phyloP scores from a whole-genome alignment of 2,888 invertebrate species.

The Hydropsyche betteni region DNA sequence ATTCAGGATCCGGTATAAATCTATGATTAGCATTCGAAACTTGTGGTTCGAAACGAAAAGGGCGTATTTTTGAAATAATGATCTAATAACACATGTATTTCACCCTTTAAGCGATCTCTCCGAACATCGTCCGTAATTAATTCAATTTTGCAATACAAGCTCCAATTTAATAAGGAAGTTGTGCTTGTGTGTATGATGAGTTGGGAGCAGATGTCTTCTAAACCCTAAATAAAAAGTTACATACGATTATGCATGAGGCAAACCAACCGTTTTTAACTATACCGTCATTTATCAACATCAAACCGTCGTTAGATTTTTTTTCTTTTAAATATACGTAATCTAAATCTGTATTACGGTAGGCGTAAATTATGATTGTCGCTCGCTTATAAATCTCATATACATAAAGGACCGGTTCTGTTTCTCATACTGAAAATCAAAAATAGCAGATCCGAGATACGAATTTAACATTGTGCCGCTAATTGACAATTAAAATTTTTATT shows the following conservation, averaged over 20 bases:
- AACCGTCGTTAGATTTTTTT: not conserved
- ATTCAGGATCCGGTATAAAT: conserved; percentile 15
- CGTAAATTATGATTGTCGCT: not conserved
- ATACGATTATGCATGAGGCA: not conserved
- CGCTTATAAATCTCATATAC: not conserved
- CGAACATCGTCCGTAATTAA: too few species aligned
- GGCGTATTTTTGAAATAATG: too few species aligned
- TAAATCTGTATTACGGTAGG: too few species aligned
- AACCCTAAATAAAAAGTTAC: too few species aligned
- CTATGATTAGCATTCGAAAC: too few species aligned
- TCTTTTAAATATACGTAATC: not conserved
- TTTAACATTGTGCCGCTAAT: not conserved
- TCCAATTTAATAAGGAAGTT: too few species aligned
- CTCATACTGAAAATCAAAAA: not conserved
- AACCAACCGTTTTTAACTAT: not conserved
- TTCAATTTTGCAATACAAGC: too few species aligned
- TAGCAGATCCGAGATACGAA: not conserved
- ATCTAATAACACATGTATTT: too few species aligned
- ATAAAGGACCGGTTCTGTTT: not conserved
- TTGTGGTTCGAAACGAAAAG: too few species aligned
- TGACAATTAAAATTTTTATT: not conserved
- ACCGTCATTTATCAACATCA: conserved; percentile 12
- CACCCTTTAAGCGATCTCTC: too few species aligned
- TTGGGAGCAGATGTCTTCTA: too few species aligned
- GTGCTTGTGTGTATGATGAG: too few species aligned